A percentile compares a stretch with the other conserved stretches of the same genome.
These are phyloP conservation scores for Sorex fumeus DNA, from an alignment of 2,113 vertebrate species.

Conservation along the genomic window DNA sequence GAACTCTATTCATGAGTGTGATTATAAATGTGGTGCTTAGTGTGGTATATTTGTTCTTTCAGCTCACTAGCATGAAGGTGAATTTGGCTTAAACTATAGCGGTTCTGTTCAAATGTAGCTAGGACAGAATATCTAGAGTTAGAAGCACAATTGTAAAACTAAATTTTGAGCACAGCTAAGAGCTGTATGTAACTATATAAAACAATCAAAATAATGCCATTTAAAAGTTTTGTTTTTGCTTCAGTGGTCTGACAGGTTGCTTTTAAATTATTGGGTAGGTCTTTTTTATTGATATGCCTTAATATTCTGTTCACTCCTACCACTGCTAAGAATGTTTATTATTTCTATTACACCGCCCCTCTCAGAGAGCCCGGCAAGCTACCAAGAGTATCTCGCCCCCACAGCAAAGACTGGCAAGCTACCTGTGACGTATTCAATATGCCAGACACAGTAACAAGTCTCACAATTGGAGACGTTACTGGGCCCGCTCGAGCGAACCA, in stretches of 20 bases:
- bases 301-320: slow-evolving; percentile 53
- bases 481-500: too few species aligned
- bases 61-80: slow-evolving; percentile 51
- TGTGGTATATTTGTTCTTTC: slow-evolving; percentile 65
- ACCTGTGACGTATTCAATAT: too few species aligned
- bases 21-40: slow-evolving; percentile 72
- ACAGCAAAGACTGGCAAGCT: too few species aligned
- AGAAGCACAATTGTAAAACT: slow-evolving; percentile 54
- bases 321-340: not conserved
- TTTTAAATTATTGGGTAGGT: not conserved
- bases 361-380: too few species aligned
- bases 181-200: slow-evolving; percentile 51
- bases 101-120: slow-evolving; percentile 67
- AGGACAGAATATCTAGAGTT: slow-evolving; percentile 60
- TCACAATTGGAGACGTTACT: too few species aligned
- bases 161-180: slow-evolving; percentile 44
- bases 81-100: slow-evolving; percentile 56
- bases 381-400: too few species aligned
- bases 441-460: too few species aligned
- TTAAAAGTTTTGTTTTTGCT: slow-evolving; percentile 40
- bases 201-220: slow-evolving; percentile 47
- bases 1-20: slow-evolving; percentile 70
- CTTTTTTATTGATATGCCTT: not conserved
- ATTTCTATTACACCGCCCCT: slow-evolving; percentile 36
- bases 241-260: not conserved